Base-by-base conservation (phyloP, 2,797 vertebrate species). In the Thalassophryne amazonica region DNA sequence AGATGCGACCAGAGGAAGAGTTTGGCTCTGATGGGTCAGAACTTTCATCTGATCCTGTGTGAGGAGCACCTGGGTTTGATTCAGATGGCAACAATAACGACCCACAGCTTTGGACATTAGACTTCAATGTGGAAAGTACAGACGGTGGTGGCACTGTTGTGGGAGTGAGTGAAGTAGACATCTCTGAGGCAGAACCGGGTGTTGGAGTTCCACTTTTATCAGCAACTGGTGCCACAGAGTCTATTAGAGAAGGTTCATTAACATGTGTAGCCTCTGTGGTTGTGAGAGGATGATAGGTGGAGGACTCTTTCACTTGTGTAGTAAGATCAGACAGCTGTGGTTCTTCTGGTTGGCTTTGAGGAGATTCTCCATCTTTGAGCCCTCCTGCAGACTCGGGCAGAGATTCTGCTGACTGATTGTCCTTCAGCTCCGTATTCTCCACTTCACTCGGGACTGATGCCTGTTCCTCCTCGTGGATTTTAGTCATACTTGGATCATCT, bases 281-380 rank as follows among this genome's bases (percentile, higher is more conserved):
- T 24, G 31, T 30, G 5, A 36, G 9, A 35, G 49, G 28, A 47
- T 29, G 30, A 52, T 18, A 31, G n/a, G 30, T 6, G 22, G 20
- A 43, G 10, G 17, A 37, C 31, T 81, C 57, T 66, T 78, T 24
- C 69, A 25, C 56, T n/a, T n/a, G n/a, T n/a, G n/a, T n/a, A 86
- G 43, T 29, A 34, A 58, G 11, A 33, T 36, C 14, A 27, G 68
- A 53, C 36, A 36, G 47, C 2, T 46, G 32, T 41, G 15, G 19
- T 10, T 55, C 35, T 22, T 65, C 43, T 14, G 34, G 7, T 19
- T 65, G 19, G 22, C 11, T 53, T 13, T 3, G 25, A 56, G 21
- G 22, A 11, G 24, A 7, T 43, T 45, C 25, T 24, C 40, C 70
- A n/a, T n/a, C n/a, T n/a, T n/a, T n/a, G n/a, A n/a, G n/a, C n/a